A percentile compares a stretch with the other conserved stretches of the same genome.
phyloP scores from a whole-genome alignment of 1,140 invertebrate genomes.

The Amyelois transitella region DNA sequence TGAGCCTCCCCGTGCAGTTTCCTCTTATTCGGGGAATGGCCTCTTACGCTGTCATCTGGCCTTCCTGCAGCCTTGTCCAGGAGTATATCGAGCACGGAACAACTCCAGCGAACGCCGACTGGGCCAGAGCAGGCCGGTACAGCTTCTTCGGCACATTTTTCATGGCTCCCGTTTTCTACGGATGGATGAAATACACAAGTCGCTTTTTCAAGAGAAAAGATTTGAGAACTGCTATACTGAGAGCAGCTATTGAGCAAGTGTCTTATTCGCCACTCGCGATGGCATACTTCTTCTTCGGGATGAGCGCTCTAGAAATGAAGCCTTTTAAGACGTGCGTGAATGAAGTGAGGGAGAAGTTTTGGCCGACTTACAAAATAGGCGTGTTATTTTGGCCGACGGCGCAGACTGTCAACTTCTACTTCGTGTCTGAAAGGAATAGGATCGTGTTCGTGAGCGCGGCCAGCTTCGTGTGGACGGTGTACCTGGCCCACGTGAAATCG shows the following conservation, averaged over 20 bases:
- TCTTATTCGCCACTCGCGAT: slow-evolving; percentile 86
- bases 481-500: slow-evolving; percentile 89
- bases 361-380: slow-evolving; percentile 84
- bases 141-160: slow-evolving; percentile 54
- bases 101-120: slow-evolving; percentile 29
- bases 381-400: slow-evolving; percentile 81
- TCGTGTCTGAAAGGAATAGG: slow-evolving; percentile 85
- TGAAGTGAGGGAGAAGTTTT: slow-evolving; percentile 85
- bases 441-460: slow-evolving; percentile 86
- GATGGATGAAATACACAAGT: slow-evolving; percentile 51
- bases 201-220: slow-evolving; percentile 40
- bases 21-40: slow-evolving; percentile 78
- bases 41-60: slow-evolving; percentile 84
- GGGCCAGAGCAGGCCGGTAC: slow-evolving; percentile 36
- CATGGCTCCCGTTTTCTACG: slow-evolving; percentile 58
- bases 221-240: slow-evolving; percentile 31
- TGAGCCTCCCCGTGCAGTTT: slow-evolving; percentile 27
- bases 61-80: slow-evolving; percentile 78
- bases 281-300: slow-evolving; percentile 87
- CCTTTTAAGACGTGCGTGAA: slow-evolving; percentile 77
- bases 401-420: slow-evolving; percentile 88
- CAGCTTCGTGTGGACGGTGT: slow-evolving; percentile 89
- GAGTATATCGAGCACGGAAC: slow-evolving; percentile 72
- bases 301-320: slow-evolving; percentile 85
- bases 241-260: slow-evolving; percentile 84